phyloP scores from a whole-genome alignment of 2,113 vertebrate species.

The Setophaga kirtlandii region DNA sequence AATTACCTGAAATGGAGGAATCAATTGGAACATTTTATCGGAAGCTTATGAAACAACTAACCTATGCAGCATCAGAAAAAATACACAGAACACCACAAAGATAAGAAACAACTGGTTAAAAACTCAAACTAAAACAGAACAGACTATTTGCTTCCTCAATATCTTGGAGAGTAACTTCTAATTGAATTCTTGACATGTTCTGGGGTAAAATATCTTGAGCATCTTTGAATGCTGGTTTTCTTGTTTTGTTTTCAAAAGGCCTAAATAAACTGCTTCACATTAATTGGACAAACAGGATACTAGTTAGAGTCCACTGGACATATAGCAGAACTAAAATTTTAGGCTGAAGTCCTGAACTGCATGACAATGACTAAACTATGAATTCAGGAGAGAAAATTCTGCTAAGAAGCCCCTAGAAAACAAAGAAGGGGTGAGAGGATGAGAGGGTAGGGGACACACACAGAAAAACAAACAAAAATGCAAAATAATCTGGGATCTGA shows the following conservation, averaged over 20 bases:
- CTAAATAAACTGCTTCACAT: conserved; percentile 13
- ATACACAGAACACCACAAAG: not conserved
- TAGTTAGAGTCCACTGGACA: not conserved
- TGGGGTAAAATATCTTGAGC: not conserved
- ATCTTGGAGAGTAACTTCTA: not conserved
- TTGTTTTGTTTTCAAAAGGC: not conserved
- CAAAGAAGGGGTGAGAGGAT: accelerated
- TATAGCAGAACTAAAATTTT: not conserved
- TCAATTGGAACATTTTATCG: accelerated
- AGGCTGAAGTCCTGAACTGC: not conserved
- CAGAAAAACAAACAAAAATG: not conserved
- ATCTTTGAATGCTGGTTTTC: not conserved
- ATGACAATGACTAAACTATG: not conserved
- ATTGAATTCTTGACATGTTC: not conserved
- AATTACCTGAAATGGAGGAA: not conserved
- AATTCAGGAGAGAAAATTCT: not conserved
- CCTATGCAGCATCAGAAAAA: not conserved
- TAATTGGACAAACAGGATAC: not conserved
- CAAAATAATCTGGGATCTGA: not conserved
- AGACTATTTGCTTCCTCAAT: not conserved
- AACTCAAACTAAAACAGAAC: not conserved
- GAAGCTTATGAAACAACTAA: not conserved
- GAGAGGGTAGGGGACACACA: not conserved
- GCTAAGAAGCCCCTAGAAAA: not conserved
- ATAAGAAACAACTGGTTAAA: not conserved